Base-by-base conservation (phyloP, 2,797 vertebrate genomes). In the Ptychadena robeensis region DNA sequence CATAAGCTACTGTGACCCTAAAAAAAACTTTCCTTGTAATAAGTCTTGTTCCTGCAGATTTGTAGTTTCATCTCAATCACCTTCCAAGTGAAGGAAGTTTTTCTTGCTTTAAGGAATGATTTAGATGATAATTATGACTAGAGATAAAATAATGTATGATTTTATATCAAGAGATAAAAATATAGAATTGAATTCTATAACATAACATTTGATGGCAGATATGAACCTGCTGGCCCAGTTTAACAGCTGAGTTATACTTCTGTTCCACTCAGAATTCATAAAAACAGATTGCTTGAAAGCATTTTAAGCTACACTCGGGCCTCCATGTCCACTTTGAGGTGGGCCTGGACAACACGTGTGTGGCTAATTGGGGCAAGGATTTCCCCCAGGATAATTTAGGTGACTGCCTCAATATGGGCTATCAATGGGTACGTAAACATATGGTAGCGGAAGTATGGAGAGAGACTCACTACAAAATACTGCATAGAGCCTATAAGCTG, bases 141-240 rank as follows among this genome's bases (percentile, higher is more conserved):
- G 12, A 65, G 30, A 65, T 32, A 66, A 66, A 66, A 66, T 66
- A 66, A 66, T 32, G 28, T 66, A 32, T 66, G 64, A 18, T 66
- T 66, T 66, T 66, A 66, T 18, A 66, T 66, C 64, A 66, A 66
- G 28, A 34, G 64, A 66, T 66, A 66, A 66, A 66, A 66, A 31
- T 66, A 66, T 66, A 66, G 64, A 32, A 66, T 66, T 66, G 31
- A 66, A 30, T 66, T 66, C n/a, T n/a, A n/a, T n/a, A 32, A 66
- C 32, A 66, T 66, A 66, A 66, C 18, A 66, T 66, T 32, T 66
- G 5, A 66, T 66, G 30, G 30, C 27, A 65, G 9, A 65, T 65
- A 32, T 15, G 30, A 65, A 32, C 44, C 44, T 53, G 44, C 44
- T 53, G 10, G 18, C 44, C 44, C 44, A n/a, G 44, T 53, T 53